A percentile compares a stretch with the other conserved stretches of the same genome.
These are phyloP conservation scores for Meandrusa payeni DNA, from an alignment of 2,888 invertebrate species.

Conservation along the genomic window DNA sequence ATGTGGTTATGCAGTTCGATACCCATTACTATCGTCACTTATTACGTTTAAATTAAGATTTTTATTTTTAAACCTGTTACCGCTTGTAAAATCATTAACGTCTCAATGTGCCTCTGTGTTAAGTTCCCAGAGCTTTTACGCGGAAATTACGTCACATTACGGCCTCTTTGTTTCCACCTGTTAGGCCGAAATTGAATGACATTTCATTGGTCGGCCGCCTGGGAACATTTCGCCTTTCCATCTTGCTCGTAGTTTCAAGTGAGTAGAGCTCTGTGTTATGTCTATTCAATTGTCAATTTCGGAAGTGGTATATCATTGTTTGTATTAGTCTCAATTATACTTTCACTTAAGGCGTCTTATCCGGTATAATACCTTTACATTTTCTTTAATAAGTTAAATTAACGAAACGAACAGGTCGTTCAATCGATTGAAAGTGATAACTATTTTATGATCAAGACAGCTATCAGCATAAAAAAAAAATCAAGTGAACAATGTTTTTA, in stretches of 20 bases:
- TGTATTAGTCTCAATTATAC: conserved; percentile 9
- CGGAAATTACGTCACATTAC: conserved; percentile 35
- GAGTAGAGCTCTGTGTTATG: conserved; percentile 32
- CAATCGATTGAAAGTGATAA: no score
- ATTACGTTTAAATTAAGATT: no score
- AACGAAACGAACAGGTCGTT: no score
- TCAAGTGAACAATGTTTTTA: no score
- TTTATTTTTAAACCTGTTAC: not conserved
- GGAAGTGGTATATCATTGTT: conserved; percentile 9
- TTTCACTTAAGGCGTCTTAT: conserved; percentile 6
- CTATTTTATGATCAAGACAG: no score
- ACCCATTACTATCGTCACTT: no score
- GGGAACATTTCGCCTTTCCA: conserved; percentile 67
- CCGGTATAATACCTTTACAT: no score
- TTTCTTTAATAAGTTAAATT: no score
- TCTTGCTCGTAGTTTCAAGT: conserved; percentile 25
- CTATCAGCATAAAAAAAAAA: no score
- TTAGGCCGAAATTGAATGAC: conserved; percentile 68
- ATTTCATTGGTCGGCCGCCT: conserved; percentile 51
- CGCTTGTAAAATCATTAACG: conserved; percentile 9
- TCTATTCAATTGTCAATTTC: conserved; percentile 19
- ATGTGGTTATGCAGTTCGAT: no score
- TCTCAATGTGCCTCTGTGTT: conserved; percentile 28
- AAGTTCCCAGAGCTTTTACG: conserved; percentile 43
- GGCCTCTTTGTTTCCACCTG: conserved; percentile 57